These are phyloP conservation scores for Gobionotothen gibberifrons DNA, from an alignment of 2,797 vertebrate genomes.

Conservation along the genomic window DNA sequence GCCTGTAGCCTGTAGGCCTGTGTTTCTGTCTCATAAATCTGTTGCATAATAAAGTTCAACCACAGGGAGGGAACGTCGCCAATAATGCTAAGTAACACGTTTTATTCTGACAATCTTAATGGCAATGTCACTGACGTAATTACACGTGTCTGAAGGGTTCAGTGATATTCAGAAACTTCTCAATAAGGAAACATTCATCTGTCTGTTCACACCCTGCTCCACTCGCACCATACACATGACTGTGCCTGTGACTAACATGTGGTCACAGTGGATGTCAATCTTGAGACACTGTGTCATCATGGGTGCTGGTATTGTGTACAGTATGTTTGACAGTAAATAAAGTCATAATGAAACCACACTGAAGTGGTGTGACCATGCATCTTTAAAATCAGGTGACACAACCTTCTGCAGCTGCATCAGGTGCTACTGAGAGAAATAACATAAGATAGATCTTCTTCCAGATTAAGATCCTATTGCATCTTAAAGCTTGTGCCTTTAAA, in stretches of 20 bases:
- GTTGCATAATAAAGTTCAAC: conserved; percentile 5
- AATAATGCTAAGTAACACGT: no score
- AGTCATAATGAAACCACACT: background rate
- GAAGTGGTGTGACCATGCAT: background rate
- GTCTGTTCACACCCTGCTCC: conserved; percentile 29
- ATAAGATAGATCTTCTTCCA: background rate
- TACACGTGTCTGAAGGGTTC: conserved; percentile 21
- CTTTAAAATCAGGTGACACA: background rate
- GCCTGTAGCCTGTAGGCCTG: no score
- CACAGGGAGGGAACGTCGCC: no score
- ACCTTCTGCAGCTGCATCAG: background rate
- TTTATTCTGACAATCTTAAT: no score
- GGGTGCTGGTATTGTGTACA: background rate
- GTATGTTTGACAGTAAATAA: no score
- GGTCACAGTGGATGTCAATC: conserved; percentile 15
- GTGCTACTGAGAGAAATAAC: background rate
- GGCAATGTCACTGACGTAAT: no score
- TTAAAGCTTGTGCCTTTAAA: background rate
- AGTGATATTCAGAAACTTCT: conserved; percentile 41
- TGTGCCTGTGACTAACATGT: background rate
- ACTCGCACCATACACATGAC: conserved; percentile 14
- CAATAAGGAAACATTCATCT: conserved; percentile 48
- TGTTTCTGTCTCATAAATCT: conserved; percentile 7
- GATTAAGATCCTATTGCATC: no score
- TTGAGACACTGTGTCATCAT: conserved; percentile 16